Evolutionary conservation across 2,797 vertebrate genomes (phyloP).

Genomic region (Catharus ustulatus): DNA sequence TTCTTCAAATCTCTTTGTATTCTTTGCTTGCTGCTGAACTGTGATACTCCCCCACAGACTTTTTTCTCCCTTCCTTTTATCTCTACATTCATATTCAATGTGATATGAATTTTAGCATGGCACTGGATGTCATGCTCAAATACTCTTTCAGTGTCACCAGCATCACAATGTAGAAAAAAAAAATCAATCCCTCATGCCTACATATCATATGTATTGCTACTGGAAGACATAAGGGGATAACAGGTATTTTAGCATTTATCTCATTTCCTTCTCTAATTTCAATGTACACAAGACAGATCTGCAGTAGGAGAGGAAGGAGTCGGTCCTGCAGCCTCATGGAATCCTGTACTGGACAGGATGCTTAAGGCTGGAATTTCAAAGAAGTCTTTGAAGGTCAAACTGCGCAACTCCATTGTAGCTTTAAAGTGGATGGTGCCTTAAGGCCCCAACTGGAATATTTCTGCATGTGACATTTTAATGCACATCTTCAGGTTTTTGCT

Average conservation of each 20-base stretch:
- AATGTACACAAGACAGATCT: not conserved
- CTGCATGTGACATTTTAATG: conserved; percentile 29
- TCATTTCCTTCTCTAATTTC: not conserved
- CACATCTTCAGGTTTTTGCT: conserved; percentile 5
- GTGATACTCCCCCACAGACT: not conserved
- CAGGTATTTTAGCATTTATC: not conserved
- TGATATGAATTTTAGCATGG: not conserved
- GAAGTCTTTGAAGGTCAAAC: not conserved
- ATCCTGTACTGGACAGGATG: not conserved
- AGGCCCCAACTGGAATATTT: conserved; percentile 8
- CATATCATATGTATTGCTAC: not conserved
- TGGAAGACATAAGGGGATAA: not conserved
- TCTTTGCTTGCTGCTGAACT: not conserved
- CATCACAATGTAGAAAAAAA: not conserved
- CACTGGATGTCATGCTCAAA: not conserved
- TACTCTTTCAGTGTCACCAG: not conserved
- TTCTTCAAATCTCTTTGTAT: not conserved
- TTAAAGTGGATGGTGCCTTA: not conserved
- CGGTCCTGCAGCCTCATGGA: not conserved
- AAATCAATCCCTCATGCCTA: not conserved
- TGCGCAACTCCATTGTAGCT: not conserved
- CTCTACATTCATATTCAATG: not conserved
- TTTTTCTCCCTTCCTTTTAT: not conserved
- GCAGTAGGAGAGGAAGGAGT: not conserved
- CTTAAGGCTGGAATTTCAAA: not conserved